These are phyloP conservation scores for Pseudoatta argentina DNA, from an alignment of 1,140 invertebrate species.

Conservation along the genomic window DNA sequence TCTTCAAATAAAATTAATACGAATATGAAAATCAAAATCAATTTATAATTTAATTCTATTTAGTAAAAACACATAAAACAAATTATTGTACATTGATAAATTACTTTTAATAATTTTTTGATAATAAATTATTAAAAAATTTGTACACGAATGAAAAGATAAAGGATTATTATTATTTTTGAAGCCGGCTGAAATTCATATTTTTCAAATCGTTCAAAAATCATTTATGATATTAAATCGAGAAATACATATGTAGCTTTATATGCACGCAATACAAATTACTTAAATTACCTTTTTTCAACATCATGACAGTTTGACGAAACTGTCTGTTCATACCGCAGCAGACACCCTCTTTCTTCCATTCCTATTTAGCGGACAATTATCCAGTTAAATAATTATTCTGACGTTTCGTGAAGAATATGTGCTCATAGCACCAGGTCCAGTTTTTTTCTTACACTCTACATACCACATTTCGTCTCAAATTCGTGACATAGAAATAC, in stretches of 20 bases:
- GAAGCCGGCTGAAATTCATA: background rate
- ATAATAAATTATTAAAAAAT: no score
- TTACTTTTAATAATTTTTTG: no score
- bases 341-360: slow-evolving; percentile 13
- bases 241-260: background rate
- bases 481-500: slow-evolving; percentile 61
- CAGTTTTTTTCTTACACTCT: background rate
- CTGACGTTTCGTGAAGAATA: background rate
- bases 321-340: slow-evolving; percentile 23
- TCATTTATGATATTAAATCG: background rate
- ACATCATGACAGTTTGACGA: background rate
- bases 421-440: background rate
- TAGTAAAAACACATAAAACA: slow-evolving; percentile 3
- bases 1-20: background rate
- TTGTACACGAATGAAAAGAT: background rate
- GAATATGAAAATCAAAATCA: background rate
- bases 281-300: slow-evolving; percentile 40
- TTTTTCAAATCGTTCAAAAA: background rate
- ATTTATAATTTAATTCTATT: background rate
- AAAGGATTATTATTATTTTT: slow-evolving; percentile 7
- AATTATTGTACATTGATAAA: background rate
- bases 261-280: slow-evolving; percentile 41
- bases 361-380: slow-evolving; percentile 37
- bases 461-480: slow-evolving; percentile 53
- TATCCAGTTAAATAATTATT: slow-evolving; percentile 60